These are phyloP conservation scores for Bostrychus sinensis DNA, from an alignment of 2,113 vertebrate genomes.

Conservation along the genomic window DNA sequence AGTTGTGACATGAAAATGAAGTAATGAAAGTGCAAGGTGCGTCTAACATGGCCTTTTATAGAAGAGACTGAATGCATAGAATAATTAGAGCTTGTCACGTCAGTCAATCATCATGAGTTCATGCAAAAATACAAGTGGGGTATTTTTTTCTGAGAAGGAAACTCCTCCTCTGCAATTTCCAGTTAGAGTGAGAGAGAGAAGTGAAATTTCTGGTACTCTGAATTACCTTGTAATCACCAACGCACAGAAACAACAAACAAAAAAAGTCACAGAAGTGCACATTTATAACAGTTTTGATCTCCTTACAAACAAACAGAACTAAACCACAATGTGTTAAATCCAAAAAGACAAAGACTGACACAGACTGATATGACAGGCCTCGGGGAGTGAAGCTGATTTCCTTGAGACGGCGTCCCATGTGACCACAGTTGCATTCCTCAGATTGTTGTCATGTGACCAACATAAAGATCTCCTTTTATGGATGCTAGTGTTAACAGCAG, in stretches of 20 bases:
- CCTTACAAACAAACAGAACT: not conserved
- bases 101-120: constrained; percentile 4
- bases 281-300: too few species aligned
- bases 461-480: constrained; percentile 87
- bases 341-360: not conserved
- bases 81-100: not conserved
- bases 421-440: constrained; percentile 80
- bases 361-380: constrained; percentile 24
- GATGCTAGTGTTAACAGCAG: constrained; percentile 71
- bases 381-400: constrained; percentile 76
- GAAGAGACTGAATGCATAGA: not conserved
- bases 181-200: constrained; percentile 64
- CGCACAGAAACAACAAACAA: not conserved
- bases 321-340: not conserved
- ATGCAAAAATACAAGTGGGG: constrained; percentile 7
- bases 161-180: constrained; percentile 61
- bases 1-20: too few species aligned
- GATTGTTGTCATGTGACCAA: constrained; percentile 84
- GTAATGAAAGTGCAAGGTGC: not conserved
- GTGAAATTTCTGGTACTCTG: constrained; percentile 58
- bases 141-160: constrained; percentile 39
- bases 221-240: constrained; percentile 2
- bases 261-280: not conserved
- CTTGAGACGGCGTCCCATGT: constrained; percentile 78
- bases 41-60: not conserved